These are phyloP conservation scores for Actinemys pallida DNA, from an alignment of 2,113 vertebrate species.

Conservation along the genomic window DNA sequence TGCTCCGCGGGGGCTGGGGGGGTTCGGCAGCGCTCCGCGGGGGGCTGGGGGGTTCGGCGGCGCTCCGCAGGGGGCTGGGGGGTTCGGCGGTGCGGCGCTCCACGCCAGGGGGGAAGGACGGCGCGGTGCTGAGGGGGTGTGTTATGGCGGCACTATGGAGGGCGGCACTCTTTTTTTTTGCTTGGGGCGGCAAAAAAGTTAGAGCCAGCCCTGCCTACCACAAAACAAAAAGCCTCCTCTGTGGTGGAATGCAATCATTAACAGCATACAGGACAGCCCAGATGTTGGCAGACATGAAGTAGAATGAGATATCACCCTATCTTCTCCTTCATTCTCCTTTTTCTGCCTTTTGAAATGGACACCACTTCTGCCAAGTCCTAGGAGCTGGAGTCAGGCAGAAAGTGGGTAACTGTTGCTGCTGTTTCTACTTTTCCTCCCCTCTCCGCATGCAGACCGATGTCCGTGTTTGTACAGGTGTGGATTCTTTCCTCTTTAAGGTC, in stretches of 20 bases:
- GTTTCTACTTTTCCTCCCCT: background rate
- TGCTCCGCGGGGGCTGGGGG: no score
- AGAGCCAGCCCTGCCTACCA: background rate
- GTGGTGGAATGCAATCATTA: background rate
- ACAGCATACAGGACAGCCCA: background rate
- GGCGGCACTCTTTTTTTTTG: no score
- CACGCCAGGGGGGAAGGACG: no score
- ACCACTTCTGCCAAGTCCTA: background rate
- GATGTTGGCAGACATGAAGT: background rate
- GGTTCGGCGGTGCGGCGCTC: no score
- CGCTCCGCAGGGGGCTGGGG: no score
- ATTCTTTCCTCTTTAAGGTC: background rate
- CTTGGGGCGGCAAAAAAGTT: no score
- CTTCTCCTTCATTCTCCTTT: background rate
- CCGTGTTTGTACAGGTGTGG: background rate
- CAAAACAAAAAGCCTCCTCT: background rate
- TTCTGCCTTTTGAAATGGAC: background rate
- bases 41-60: no score
- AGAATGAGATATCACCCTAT: background rate
- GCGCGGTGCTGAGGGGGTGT: no score
- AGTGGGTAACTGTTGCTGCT: background rate
- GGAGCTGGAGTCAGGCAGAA: background rate
- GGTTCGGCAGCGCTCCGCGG: no score
- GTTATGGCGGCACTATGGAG: no score
- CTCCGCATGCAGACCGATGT: background rate